Percentiles rank a stretch among this genome's conserved stretches.
Conservation (phyloP, 2,888 invertebrate species). For the Ichneumoninae sp. region DNA sequence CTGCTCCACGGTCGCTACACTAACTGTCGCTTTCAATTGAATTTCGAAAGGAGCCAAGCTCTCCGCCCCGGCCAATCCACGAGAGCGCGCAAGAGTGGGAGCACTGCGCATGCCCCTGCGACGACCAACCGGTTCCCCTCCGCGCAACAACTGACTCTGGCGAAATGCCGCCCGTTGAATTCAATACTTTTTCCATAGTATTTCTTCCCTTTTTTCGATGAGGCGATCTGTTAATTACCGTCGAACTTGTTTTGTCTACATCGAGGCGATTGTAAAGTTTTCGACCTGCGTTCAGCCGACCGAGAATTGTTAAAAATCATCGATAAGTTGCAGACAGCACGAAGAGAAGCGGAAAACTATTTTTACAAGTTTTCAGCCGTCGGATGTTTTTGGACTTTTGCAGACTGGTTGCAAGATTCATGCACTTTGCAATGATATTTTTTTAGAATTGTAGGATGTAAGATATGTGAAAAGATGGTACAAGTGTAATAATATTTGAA, state of each 20-base stretch:
- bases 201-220: background rate
- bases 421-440: background rate
- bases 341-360: background rate
- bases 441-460: background rate
- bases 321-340: background rate
- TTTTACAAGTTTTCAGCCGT: background rate
- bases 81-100: background rate
- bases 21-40: slow-evolving; percentile 81
- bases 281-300: background rate
- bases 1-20: slow-evolving; percentile 82
- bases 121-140: slow-evolving; percentile 13
- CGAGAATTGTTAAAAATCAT: background rate
- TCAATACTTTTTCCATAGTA: background rate
- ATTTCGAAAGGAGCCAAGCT: slow-evolving; percentile 76
- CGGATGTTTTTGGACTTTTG: background rate
- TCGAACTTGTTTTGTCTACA: background rate
- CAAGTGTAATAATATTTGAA: background rate
- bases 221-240: background rate
- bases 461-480: background rate
- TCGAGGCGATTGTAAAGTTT: background rate
- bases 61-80: slow-evolving; percentile 68
- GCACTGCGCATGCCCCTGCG: slow-evolving; percentile 44
- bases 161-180: background rate
- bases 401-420: background rate
- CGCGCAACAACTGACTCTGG: background rate